Base-by-base conservation (phyloP, 92 coral and sea anemone genomes). In the Diadumene lineata region DNA sequence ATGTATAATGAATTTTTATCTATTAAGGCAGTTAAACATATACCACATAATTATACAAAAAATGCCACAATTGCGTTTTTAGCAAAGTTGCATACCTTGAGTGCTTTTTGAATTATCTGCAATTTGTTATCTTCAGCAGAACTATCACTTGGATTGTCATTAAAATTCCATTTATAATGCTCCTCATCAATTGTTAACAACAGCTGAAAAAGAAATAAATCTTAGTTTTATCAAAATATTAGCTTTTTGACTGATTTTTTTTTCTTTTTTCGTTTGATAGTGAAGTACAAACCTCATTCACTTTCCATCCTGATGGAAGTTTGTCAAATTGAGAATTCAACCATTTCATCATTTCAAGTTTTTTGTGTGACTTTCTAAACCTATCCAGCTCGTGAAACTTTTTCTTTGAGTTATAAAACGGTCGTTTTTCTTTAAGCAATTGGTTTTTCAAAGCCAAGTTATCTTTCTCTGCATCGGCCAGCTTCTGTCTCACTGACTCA, bases 221-320 rank as follows among this genome's bases (percentile, higher is more conserved):
- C 2, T 15, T 53, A 53, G 19, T 3, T 23, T 9, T 9, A 3
- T 9, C 18, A 53, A 53, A 3, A 21, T 21, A 53, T 53, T 53
- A 53, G 60, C 18, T 53, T 9, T 23, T 9, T 15, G 10, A 16
- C 24, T 53, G 19, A n/a, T n/a, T n/a, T n/a, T n/a, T n/a, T 44
- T 8, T 53, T 53, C 4, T 3, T 3, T 3, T 6, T 3, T 15
- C 24, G 10, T 15, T 53, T 9, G 19, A 53, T 21, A 53, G 60
- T 15, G 17, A 15, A 53, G 4, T 53, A 21, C 18, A 15, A 33
- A 66, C 70, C 70, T 33, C 25, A 32, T 66, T 53, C 24, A 28
- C 25, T 1, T 66, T 22, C 70, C 70, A 66, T 18, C 18, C 50
- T 66, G 32, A 10, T 32, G 70, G 70, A 66, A 66, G 70, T 66